Conservation (phyloP, 1,140 invertebrate species). For the Magallana angulata region DNA sequence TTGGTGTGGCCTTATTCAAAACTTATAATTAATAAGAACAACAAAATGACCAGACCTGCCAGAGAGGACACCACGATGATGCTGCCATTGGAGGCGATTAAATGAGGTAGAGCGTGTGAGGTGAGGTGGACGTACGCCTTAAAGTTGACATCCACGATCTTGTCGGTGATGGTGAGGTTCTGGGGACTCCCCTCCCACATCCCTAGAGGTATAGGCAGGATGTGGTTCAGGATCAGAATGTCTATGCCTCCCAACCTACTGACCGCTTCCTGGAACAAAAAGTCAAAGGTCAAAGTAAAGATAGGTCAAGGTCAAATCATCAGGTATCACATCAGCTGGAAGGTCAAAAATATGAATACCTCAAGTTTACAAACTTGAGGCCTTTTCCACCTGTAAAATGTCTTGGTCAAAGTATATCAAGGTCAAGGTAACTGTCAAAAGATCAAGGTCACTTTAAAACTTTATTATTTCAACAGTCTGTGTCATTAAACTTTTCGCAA, state of each 20-base stretch:
- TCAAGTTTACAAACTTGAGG: no score
- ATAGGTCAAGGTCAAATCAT: no score
- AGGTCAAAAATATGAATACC: no score
- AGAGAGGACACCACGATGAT: slow-evolving; percentile 74
- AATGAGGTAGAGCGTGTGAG: slow-evolving; percentile 70
- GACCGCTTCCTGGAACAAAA: slow-evolving; percentile 62
- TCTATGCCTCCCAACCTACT: slow-evolving; percentile 72
- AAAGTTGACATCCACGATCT: slow-evolving; percentile 73
- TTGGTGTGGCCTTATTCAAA: no score
- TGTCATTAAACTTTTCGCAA: no score
- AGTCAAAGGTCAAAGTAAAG: not conserved
- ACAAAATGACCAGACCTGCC: slow-evolving; percentile 62
- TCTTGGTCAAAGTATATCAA: no score
- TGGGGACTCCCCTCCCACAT: slow-evolving; percentile 67
- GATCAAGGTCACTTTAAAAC: no score
- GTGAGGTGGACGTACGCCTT: slow-evolving; percentile 75
- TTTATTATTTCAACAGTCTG: no score
- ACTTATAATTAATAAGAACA: no score
- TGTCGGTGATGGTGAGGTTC: slow-evolving; percentile 67
- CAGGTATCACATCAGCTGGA: no score
- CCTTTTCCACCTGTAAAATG: no score
- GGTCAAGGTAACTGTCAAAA: no score
- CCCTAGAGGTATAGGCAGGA: slow-evolving; percentile 65
- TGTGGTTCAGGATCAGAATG: slow-evolving; percentile 75
- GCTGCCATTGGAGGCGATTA: slow-evolving; percentile 66